Evolutionary conservation across 2,888 invertebrate species (phyloP).

Genomic region (Serripes groenlandicus): DNA sequence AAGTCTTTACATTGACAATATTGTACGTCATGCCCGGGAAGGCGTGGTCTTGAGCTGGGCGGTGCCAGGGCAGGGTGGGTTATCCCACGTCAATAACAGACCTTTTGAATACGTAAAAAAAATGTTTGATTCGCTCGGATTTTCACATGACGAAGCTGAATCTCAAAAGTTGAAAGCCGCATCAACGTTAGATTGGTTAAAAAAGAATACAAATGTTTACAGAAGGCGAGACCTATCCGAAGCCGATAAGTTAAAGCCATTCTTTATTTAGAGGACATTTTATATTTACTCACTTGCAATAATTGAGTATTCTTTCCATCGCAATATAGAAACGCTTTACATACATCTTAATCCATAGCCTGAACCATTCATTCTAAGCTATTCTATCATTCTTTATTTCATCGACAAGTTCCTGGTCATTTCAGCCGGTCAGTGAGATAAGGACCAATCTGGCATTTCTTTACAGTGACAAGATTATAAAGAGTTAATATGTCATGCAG

Average conservation of each 20-base stretch:
- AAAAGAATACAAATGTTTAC: conserved; percentile 54
- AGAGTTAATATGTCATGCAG: no score
- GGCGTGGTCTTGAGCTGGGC: conserved; percentile 70
- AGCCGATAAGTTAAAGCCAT: conserved; percentile 31
- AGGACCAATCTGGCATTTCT: no score
- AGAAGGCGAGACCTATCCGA: conserved; percentile 31
- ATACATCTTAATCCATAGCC: no score
- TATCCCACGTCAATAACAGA: conserved; percentile 61
- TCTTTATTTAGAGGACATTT: conserved; percentile 14
- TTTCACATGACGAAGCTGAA: conserved; percentile 38
- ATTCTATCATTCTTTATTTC: no score
- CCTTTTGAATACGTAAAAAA: conserved; percentile 50
- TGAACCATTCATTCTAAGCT: no score
- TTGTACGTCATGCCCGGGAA: conserved; percentile 64
- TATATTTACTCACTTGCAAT: not conserved
- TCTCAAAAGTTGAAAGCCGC: conserved; percentile 37
- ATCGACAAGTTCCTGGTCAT: no score
- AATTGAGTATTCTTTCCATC: no score
- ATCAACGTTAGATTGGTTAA: conserved; percentile 40
- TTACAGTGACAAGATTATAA: no score
- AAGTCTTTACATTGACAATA: conserved; percentile 61
- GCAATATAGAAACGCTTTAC: no score
- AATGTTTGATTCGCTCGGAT: conserved; percentile 39
- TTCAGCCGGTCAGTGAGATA: no score
- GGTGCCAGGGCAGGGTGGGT: conserved; percentile 59